These are phyloP conservation scores for Luperina nickerlii DNA, from an alignment of 2,888 invertebrate genomes.

Conservation along the genomic window DNA sequence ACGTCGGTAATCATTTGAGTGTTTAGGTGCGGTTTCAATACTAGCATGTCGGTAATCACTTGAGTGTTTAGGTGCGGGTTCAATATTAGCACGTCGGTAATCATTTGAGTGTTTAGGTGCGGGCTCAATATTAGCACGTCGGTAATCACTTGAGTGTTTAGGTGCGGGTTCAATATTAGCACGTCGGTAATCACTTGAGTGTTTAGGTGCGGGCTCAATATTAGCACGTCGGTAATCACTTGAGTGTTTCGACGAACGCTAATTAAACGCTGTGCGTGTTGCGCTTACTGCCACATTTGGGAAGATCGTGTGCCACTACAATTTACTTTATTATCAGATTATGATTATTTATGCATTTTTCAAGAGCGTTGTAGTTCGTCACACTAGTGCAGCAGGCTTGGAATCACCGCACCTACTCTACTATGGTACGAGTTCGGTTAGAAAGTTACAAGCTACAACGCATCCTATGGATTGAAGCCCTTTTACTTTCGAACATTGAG, in stretches of 20 bases:
- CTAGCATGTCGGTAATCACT: conserved; percentile 9
- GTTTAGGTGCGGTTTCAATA: background rate
- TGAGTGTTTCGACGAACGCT: conserved; percentile 34
- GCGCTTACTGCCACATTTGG: background rate
- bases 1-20: no score
- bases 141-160: conserved; percentile 3
- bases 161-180: background rate
- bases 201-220: conserved; percentile 6
- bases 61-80: no score
- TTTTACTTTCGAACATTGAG: background rate
- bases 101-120: no score
- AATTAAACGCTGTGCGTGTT: conserved; percentile 5
- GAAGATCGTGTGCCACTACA: conserved; percentile 5
- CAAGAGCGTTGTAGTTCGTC: background rate
- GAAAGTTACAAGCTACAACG: background rate
- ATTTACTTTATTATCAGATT: conserved; percentile 15
- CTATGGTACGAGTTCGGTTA: background rate
- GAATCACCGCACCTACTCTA: background rate
- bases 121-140: conserved; percentile 1
- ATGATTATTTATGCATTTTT: background rate
- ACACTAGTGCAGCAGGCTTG: no score
- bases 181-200: conserved; percentile 15
- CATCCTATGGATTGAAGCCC: background rate
- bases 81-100: no score
- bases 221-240: conserved; percentile 12